Conservation (phyloP, 2,113 vertebrate species). For the Platichthys stellatus region DNA sequence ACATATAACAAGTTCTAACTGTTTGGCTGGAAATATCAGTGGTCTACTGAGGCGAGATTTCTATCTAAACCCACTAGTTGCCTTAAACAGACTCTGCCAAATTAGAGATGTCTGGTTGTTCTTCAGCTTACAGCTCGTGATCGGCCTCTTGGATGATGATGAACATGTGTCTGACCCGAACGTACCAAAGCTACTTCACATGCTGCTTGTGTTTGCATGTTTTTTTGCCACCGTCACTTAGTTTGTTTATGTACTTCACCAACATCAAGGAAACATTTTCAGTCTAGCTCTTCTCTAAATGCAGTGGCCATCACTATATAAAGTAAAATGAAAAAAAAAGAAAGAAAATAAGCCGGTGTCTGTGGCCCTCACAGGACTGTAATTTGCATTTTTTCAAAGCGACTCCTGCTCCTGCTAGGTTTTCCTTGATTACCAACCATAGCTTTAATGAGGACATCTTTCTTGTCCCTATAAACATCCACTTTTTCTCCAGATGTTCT, state of each 20-base stretch:
- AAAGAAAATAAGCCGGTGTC: no score
- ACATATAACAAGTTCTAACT: conserved; percentile 12
- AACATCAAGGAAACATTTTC: background rate
- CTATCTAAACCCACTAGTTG: conserved; percentile 48
- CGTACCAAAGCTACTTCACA: conserved; percentile 48
- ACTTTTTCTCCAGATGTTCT: no score
- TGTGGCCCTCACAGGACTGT: no score
- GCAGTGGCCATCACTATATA: background rate
- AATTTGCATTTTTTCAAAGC: no score
- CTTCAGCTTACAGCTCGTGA: conserved; percentile 11
- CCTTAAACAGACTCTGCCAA: conserved; percentile 57
- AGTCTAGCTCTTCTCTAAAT: background rate
- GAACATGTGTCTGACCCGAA: conserved; percentile 5
- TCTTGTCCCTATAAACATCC: no score
- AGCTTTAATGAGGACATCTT: no score
- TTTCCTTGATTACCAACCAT: no score
- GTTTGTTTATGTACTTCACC: background rate
- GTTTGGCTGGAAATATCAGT: conserved; percentile 26
- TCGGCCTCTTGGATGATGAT: conserved; percentile 4
- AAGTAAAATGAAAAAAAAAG: no score
- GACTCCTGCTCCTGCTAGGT: no score
- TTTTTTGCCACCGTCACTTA: conserved; percentile 5
- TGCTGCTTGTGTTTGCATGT: conserved; percentile 34
- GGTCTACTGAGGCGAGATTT: conserved; percentile 31
- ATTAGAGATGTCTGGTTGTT: conserved; percentile 23